Evolutionary conservation across 2,113 vertebrate genomes (phyloP), one percentile per base, ranked within the genome.

Genomic region (Nettapus auritus): DNA sequence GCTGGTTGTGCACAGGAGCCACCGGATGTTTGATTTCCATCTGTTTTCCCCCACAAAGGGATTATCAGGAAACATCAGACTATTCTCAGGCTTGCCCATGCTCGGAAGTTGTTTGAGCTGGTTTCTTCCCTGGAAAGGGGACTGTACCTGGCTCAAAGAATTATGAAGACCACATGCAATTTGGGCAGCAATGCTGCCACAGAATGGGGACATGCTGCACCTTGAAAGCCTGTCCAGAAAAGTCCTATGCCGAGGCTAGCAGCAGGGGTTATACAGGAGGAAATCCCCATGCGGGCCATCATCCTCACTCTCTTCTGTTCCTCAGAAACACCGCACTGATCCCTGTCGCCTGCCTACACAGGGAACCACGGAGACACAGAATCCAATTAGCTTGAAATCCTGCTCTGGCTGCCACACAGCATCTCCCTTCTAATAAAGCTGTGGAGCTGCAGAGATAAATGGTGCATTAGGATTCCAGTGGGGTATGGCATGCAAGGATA

Each of bases 331-430:
- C 85, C 10, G 56, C 71, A 42, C 88, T 93, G 88, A 74, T 82
- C 92, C 79, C 59, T 36, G 77, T 48, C 9, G 3, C 81, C 83
- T 79, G 79, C 93, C 93, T 89, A 52, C 53, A 77, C 3, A 10
- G 80, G 78, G 66, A 97, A 86, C 82, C 90, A 93, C 75, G 7
- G 93, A 97, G 92, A 92, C 93, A 91, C 71, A 95, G 96, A 97
- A 96, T 97, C 95, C 97, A 97, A 96, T 98, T 97, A 98, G 97
- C 93, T 48, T 78, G 91, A 93, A 94, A 96, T 88, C 82, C 88
- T 92, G 95, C 96, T 94, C 97, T 29, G 38, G 59, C 96, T 96
- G 95, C 86, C 1, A 38, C 74, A 63, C 82, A 95, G 88, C 82
- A n/a, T 88, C 63, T 82, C 92, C 93, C 95, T 90, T 97, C 97